Base-by-base conservation (phyloP, 2,888 invertebrate genomes). In the Orthosia gracilis region DNA sequence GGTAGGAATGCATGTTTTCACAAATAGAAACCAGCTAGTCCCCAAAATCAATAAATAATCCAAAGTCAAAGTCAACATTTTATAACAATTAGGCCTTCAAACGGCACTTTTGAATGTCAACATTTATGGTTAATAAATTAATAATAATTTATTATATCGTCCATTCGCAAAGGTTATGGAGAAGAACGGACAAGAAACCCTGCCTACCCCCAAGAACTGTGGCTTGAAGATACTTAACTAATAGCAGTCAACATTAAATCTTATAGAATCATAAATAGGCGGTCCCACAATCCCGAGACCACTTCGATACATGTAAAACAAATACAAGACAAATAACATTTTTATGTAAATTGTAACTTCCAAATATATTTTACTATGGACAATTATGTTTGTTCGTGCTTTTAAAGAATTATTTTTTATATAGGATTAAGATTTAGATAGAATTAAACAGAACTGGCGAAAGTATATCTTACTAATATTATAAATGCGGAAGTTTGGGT, bases 221-320 rank as follows among this genome's bases (percentile, higher is more conserved):
- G n/a, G 11, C 49, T 45, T 68, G 59, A 73, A 78, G 63, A 67
- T 59, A 66, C 49, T 50, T 13, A 67, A 26, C 31, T 54, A n/a
- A 52, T n/a, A 67, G 57, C 9, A 59, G 57, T 66, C 47, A n/a
- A 12, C 50, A 23, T 58, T 21, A 21, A 63, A 67, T 49, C 11
- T 69, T 26, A 55, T 15, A 80, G 69, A 85, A 85, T 73, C 80
- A 84, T 77, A 84, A 78, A 87, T 80, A 84, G 85, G 83, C 76
- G 76, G 74, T 70, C 50, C 52, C 71, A 68, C 72, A 82, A 83
- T 82, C 52, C 50, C 80, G 82, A 85, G 78, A 86, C 79, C 83
- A 80, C 21, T 15, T 68, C 4, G 17, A 69, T 40, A 69, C 76
- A 71, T 67, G n/a, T 59, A 64, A 73, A 21, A 76, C 50, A 47